These are phyloP conservation scores for Nomada goodeniana DNA, from an alignment of 2,888 invertebrate species.

Conservation along the genomic window DNA sequence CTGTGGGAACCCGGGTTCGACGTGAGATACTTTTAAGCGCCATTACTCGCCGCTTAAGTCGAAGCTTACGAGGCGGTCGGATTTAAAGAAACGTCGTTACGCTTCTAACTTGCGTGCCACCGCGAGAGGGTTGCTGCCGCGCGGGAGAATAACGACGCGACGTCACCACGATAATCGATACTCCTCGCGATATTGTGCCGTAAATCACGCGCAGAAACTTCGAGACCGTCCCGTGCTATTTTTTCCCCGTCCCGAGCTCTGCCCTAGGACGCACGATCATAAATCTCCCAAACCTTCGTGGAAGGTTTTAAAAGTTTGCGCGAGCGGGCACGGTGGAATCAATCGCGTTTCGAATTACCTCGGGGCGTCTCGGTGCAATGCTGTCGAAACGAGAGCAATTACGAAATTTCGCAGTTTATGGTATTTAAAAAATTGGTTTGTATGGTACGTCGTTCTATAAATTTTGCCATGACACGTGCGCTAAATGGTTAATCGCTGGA, in stretches of 20 bases:
- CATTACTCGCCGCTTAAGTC: slow-evolving; percentile 41
- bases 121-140: background rate
- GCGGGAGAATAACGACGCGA: slow-evolving; percentile 20
- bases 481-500: no score
- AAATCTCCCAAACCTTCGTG: slow-evolving; percentile 39
- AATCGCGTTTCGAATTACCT: slow-evolving; percentile 26
- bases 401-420: no score
- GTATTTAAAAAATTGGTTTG: no score
- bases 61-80: slow-evolving; percentile 10
- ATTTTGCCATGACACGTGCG: no score
- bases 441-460: no score
- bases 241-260: slow-evolving; percentile 6
- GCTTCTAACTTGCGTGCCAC: background rate
- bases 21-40: slow-evolving; percentile 45
- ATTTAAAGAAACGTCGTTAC: slow-evolving; percentile 30
- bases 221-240: slow-evolving; percentile 14
- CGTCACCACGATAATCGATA: slow-evolving; percentile 52
- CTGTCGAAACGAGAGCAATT: no score
- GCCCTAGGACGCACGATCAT: slow-evolving; percentile 10
- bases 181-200: slow-evolving; percentile 39
- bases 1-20: slow-evolving; percentile 36
- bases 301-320: slow-evolving; percentile 15
- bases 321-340: slow-evolving; percentile 34
- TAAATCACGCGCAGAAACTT: slow-evolving; percentile 42
- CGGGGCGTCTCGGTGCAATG: no score